These are phyloP conservation scores for Laothoe populi DNA, from an alignment of 2,888 invertebrate genomes.

Conservation along the genomic window DNA sequence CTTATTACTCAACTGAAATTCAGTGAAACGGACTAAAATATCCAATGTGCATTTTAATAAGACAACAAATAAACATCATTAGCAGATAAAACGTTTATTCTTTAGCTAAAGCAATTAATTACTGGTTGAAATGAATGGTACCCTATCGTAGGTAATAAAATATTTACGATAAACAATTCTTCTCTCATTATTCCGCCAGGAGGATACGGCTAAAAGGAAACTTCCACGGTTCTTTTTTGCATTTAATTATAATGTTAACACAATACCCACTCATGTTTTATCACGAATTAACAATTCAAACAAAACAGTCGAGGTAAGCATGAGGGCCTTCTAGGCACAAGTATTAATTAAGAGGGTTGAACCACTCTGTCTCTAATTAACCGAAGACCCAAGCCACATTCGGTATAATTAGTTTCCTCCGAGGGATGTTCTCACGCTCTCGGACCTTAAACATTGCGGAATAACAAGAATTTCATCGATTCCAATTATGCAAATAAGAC, in stretches of 20 bases:
- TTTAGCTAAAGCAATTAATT: conserved; percentile 23
- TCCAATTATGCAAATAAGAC: conserved; percentile 65
- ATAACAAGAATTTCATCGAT: conserved; percentile 71
- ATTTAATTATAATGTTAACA: conserved; percentile 64
- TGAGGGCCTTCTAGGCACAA: conserved; percentile 74
- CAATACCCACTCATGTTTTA: conserved; percentile 70
- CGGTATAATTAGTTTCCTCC: conserved; percentile 81
- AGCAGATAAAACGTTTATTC: conserved; percentile 1
- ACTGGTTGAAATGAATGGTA: conserved; percentile 7
- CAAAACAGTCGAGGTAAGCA: conserved; percentile 75
- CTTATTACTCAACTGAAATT: background rate
- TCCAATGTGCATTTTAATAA: conserved; percentile 7
- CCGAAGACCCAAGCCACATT: conserved; percentile 81
- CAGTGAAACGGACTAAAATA: background rate
- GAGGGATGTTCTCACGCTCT: conserved; percentile 79
- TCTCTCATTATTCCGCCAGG: conserved; percentile 33
- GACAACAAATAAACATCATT: conserved; percentile 4
- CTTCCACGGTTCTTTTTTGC: conserved; percentile 45
- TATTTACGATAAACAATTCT: conserved; percentile 29
- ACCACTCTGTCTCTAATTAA: conserved; percentile 82
- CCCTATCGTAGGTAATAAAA: conserved; percentile 19
- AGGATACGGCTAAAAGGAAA: conserved; percentile 38
- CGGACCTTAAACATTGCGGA: conserved; percentile 63
- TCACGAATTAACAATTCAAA: conserved; percentile 78
- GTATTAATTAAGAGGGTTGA: conserved; percentile 84